Evolutionary conservation across 23 tunicate genomes (phyloP).

Genomic region (Halocynthia roretzi): DNA sequence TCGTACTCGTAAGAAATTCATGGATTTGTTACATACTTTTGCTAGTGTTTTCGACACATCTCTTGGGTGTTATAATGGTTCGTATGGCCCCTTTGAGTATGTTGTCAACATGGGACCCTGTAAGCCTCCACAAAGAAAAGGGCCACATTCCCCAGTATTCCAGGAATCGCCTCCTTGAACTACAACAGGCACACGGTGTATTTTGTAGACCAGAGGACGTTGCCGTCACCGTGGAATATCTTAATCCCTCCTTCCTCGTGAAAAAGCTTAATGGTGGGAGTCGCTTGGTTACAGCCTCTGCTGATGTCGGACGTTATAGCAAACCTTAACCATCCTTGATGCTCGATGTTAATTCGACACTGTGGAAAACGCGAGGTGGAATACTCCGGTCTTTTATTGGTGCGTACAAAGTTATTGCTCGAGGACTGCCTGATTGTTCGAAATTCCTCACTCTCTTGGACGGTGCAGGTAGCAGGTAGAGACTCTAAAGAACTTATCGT

Average conservation of each 20-base stretch:
- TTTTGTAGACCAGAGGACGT: background rate
- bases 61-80: background rate
- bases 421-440: background rate
- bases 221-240: background rate
- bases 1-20: background rate
- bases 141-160: slow-evolving; percentile 1
- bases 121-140: background rate
- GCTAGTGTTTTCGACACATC: background rate
- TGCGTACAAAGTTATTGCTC: background rate
- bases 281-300: background rate
- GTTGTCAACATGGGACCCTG: background rate
- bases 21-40: background rate
- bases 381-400: slow-evolving; percentile 2
- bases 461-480: no score
- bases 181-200: background rate
- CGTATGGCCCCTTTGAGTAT: background rate
- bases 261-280: background rate
- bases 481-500: background rate
- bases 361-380: background rate
- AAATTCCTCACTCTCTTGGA: no score
- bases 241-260: slow-evolving; percentile 5
- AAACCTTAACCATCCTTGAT: background rate
- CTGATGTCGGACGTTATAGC: no score
- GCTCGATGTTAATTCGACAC: background rate
- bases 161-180: background rate